Conservation (phyloP, 2,113 vertebrate genomes). For the Hippocampus comes region DNA sequence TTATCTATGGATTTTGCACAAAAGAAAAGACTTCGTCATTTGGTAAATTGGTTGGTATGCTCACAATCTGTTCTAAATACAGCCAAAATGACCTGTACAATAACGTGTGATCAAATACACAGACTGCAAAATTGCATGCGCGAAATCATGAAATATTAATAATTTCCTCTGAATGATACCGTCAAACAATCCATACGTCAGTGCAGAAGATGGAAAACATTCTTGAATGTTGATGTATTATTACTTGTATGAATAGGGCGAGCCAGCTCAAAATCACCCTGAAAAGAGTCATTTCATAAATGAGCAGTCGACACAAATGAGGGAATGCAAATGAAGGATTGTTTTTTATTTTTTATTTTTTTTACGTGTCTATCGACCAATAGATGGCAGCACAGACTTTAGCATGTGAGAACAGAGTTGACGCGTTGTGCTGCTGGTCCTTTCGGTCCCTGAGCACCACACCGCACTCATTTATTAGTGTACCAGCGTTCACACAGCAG, state of each 20-base stretch:
- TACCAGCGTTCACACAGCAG: slow-evolving; percentile 16
- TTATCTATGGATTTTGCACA: slow-evolving; percentile 71
- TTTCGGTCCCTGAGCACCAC: slow-evolving; percentile 77
- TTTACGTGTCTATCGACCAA: slow-evolving; percentile 21
- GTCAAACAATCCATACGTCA: neutral
- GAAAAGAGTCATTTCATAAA: neutral
- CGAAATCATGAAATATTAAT: neutral
- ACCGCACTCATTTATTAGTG: slow-evolving; percentile 22
- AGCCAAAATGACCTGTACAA: neutral
- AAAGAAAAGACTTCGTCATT: neutral
- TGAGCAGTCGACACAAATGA: neutral
- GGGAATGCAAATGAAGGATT: too few species aligned
- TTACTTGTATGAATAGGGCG: neutral
- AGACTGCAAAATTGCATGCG: neutral
- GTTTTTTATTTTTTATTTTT: neutral
- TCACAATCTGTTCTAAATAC: neutral
- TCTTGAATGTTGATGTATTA: neutral
- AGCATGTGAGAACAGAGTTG: slow-evolving; percentile 5
- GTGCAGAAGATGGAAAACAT: neutral
- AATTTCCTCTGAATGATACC: neutral
- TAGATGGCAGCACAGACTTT: slow-evolving; percentile 71
- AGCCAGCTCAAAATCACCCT: neutral
- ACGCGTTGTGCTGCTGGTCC: slow-evolving; percentile 64
- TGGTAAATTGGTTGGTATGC: neutral
- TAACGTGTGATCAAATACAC: neutral